phyloP scores from a whole-genome alignment of 2,888 invertebrate species.

The Ornithoptera priamus region DNA sequence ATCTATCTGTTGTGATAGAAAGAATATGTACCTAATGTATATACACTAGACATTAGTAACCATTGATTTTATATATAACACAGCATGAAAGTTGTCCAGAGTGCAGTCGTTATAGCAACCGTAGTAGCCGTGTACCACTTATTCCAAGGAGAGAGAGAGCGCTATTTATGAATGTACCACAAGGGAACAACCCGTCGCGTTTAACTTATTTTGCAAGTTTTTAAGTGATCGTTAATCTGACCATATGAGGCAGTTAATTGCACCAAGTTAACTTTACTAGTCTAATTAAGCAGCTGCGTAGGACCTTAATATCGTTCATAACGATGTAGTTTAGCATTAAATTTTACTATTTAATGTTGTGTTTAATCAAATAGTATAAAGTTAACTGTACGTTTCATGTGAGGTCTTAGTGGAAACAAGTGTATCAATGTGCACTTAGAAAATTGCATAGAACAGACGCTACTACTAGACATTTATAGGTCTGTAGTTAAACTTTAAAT shows the following conservation, averaged over 20 bases:
- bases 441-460: too few relatives aligned
- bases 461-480: too few relatives aligned
- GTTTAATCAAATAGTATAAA: not conserved
- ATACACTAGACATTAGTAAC: too few relatives aligned
- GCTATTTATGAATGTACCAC: slow-evolving; percentile 13
- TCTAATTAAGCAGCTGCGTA: slow-evolving; percentile 21
- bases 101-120: slow-evolving; percentile 1
- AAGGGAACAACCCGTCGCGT: slow-evolving; percentile 10
- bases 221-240: slow-evolving; percentile 27
- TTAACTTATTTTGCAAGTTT: slow-evolving; percentile 33
- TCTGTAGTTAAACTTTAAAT: too few relatives aligned
- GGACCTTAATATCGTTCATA: slow-evolving; percentile 24
- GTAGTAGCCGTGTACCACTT: not conserved
- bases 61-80: too few relatives aligned
- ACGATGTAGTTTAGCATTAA: slow-evolving; percentile 23
- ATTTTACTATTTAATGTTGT: slow-evolving; percentile 19
- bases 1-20: too few relatives aligned
- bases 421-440: too few relatives aligned
- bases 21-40: too few relatives aligned
- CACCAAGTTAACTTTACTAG: slow-evolving; percentile 22
- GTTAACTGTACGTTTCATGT: slow-evolving; percentile 1
- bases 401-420: too few relatives aligned
- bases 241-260: slow-evolving; percentile 28
- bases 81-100: slow-evolving; percentile 11
- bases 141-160: slow-evolving; percentile 14